Conservation (phyloP, 1,140 invertebrate species). For the Eciton burchellii region DNA sequence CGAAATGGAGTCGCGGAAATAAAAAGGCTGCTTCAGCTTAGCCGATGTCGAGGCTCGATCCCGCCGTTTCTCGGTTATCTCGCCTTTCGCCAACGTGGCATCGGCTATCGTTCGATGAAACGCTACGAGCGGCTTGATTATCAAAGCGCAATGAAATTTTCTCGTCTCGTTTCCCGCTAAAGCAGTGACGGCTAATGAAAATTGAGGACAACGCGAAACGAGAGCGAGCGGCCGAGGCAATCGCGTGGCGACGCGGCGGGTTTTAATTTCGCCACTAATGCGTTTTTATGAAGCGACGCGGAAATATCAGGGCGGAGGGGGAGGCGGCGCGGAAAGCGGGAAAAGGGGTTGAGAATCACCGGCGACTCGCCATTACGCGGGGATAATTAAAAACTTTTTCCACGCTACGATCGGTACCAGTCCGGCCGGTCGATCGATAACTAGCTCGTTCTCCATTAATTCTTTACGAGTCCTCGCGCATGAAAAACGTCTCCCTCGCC, state of each 20-base stretch:
- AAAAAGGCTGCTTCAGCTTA: neutral
- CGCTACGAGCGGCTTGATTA: neutral
- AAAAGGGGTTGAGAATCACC: neutral
- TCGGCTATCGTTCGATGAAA: slow-evolving; percentile 1
- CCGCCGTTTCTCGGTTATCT: too few relatives aligned
- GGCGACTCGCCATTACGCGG: slow-evolving; percentile 12
- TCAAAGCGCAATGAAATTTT: slow-evolving; percentile 39
- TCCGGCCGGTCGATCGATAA: slow-evolving; percentile 42
- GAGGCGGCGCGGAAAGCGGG: slow-evolving; percentile 2
- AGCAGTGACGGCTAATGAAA: slow-evolving; percentile 17
- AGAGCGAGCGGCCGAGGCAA: slow-evolving; percentile 40
- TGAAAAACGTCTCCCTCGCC: slow-evolving; percentile 3
- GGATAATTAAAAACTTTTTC: slow-evolving; percentile 51
- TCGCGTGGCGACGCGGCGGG: slow-evolving; percentile 17
- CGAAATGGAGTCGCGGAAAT: neutral
- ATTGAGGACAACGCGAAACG: slow-evolving; percentile 58
- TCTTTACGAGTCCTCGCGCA: slow-evolving; percentile 14
- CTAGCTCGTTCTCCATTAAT: slow-evolving; percentile 35
- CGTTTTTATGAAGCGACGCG: slow-evolving; percentile 51
- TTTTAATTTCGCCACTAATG: slow-evolving; percentile 57
- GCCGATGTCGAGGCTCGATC: neutral
- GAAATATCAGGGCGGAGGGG: slow-evolving; percentile 28
- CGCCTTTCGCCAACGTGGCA: slow-evolving; percentile 5
- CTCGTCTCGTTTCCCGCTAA: neutral
- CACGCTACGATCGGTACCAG: slow-evolving; percentile 27